Percentiles rank a stretch among this genome's conserved stretches.
phyloP scores from a whole-genome alignment of 1,140 invertebrate genomes.

The Leptinotarsa undecemlineata region DNA sequence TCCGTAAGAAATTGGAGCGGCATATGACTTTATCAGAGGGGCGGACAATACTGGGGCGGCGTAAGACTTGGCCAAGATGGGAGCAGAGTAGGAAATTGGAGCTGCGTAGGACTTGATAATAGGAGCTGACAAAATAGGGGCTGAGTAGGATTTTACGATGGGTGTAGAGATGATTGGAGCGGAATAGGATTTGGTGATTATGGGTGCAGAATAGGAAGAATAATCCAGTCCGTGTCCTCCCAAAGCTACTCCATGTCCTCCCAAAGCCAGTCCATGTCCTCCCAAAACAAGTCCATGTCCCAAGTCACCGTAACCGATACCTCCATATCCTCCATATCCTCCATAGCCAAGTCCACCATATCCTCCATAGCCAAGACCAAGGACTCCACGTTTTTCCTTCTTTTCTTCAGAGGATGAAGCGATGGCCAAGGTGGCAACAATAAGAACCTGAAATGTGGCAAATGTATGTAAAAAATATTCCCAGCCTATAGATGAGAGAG shows the following conservation, averaged over 20 bases:
- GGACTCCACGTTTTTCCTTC: constrained; percentile 40
- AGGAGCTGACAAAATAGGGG: constrained; percentile 19
- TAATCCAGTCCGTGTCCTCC: not conserved
- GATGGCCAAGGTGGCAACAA: constrained; percentile 34
- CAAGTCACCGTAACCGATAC: not conserved
- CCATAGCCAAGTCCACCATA: constrained; percentile 14
- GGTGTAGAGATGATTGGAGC: constrained; percentile 24
- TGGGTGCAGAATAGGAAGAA: constrained; percentile 25
- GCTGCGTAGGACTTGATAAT: constrained; percentile 17
- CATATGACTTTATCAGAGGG: constrained; percentile 33
- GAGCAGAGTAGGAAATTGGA: constrained; percentile 23
- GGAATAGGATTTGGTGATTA: constrained; percentile 29
- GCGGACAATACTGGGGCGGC: constrained; percentile 30
- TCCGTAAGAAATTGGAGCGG: constrained; percentile 30
- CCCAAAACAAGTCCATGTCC: not conserved
- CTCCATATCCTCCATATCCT: not conserved
- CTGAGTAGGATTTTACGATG: constrained; percentile 9
- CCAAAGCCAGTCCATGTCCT: not conserved
- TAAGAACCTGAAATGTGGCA: constrained; percentile 26
- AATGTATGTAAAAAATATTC: no score
- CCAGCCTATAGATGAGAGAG: no score
- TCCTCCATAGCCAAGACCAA: constrained; percentile 34
- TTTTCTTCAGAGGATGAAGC: constrained; percentile 32
- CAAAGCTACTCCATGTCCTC: not conserved
- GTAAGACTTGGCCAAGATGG: constrained; percentile 32